Evolutionary conservation across 1,140 invertebrate species (phyloP).

Genomic region (Ips typographus): DNA sequence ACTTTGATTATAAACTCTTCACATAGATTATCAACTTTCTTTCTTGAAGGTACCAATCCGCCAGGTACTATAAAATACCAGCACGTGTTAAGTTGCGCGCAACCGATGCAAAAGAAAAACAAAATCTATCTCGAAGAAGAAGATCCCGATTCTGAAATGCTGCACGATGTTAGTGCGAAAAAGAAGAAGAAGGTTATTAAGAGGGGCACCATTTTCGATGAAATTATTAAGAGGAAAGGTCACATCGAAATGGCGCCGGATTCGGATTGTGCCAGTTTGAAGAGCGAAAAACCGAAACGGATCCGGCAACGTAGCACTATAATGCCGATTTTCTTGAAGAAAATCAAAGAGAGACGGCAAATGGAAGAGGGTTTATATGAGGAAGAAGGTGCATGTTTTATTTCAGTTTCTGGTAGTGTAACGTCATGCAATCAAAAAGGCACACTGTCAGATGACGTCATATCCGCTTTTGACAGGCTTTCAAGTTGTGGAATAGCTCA

Average conservation of each 20-base stretch:
- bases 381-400: background rate
- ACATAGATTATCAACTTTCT: background rate
- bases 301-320: constrained; percentile 25
- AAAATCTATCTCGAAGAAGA: constrained; percentile 11
- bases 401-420: no score
- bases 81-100: constrained; percentile 33
- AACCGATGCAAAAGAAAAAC: constrained; percentile 10
- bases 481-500: no score
- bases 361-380: background rate
- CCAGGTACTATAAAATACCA: constrained; percentile 26
- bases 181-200: constrained; percentile 10
- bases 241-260: background rate
- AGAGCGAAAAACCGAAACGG: constrained; percentile 9
- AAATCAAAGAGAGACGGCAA: constrained; percentile 21
- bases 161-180: background rate
- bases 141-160: no score
- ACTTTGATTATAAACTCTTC: background rate
- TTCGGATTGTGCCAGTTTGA: background rate
- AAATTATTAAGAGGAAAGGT: constrained; percentile 14
- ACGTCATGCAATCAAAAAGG: no score
- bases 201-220: constrained; percentile 14
- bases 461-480: no score
- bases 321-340: constrained; percentile 36
- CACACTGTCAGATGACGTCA: no score
- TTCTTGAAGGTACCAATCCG: constrained; percentile 16